Evolutionary conservation across 2,888 invertebrate species (phyloP), one percentile per base, ranked within the genome.

Genomic region (Dryococelus australis): DNA sequence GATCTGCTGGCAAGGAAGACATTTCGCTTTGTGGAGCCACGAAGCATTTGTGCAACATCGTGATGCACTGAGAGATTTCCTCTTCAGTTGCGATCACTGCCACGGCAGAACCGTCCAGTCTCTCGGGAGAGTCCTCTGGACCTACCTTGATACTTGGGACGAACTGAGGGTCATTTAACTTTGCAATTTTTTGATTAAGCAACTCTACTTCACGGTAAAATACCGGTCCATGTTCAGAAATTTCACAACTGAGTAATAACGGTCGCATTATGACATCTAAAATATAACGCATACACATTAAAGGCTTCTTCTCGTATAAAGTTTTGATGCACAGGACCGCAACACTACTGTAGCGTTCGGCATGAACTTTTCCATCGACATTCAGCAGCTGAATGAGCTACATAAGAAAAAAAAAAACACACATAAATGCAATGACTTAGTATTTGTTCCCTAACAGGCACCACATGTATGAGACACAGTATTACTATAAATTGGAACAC

Each of bases 241-340:
- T 51, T 35, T 85, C 85, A 28, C 87, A 87, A 84, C 87, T 88
- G 13, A 86, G 80, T 53, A 88, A 43, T 3, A 93, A 90, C 35
- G 93, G 92, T 24, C 89, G 89, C 86, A 91, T 90, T 51, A 93
- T 90, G 10, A 90, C 88, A 84, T 91, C 89, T 78, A 94, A 87
- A 88, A 94, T 91, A 43, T 88, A 88, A 24, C 88, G 88, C 78
- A 85, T 47, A 28, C 87, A 87, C 88, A 88, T 86, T 13, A 86
- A 78, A 10, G 87, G 88, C 53, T 88, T 88, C 53, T 89, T 92
- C 91, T 85, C 92, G 91, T 28, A 91, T 88, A 88, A 93, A 92
- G 86, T 93, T 90, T 26, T 92, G 5, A 94, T 92, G 91, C 95
- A 96, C 51, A 93, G 92, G 43, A 94, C 93, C 86, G 94, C 94